Evolutionary conservation across 1,140 invertebrate species (phyloP), one percentile per base, ranked within the genome.

Genomic region (Agrilus planipennis): DNA sequence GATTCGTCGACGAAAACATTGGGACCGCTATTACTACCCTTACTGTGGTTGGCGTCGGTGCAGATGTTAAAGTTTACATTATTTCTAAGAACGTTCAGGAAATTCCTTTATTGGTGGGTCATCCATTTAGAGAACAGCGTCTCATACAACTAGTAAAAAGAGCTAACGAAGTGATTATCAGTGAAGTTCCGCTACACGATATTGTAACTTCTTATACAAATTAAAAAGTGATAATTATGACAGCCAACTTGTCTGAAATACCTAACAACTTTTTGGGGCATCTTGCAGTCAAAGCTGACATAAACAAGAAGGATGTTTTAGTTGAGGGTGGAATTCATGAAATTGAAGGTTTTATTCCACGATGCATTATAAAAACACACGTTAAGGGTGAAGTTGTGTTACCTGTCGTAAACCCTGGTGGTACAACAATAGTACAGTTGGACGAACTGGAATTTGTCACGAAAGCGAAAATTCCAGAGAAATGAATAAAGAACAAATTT

Each of bases 61-160:
- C 29, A 16, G 12, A 32, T 5, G 31, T 40, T 18, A 18, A 20
- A 18, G 5, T 31, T 16, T 9, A 17, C 16, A 18, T 40, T 19
- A 18, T 40, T 7, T 28, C 39, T 18, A 23, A 40, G 9, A 19
- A 29, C 17, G 25, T 31, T 3, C 39, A 40, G 17, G 16, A 16
- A 20, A 10, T 31, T 6, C 27, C 29, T 20, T 9, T 40, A 6
- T 30, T 40, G 3, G 20, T 40, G 12, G 39, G 39, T 12, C 10
- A 28, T 4, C 15, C 7, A 19, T 40, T 18, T 15, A 40, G 27
- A 19, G 39, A 40, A 4, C n/a, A 20, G 19, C 10, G 4, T 22
- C 39, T 30, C 17, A 20, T 40, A 16, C 27, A 15, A n/a, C 31
- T 20, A 7, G 23, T 12, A 12, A 27, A 27, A 12, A 12, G 7